phyloP scores from a whole-genome alignment of 2,113 vertebrate species.

The Mixornis gularis region DNA sequence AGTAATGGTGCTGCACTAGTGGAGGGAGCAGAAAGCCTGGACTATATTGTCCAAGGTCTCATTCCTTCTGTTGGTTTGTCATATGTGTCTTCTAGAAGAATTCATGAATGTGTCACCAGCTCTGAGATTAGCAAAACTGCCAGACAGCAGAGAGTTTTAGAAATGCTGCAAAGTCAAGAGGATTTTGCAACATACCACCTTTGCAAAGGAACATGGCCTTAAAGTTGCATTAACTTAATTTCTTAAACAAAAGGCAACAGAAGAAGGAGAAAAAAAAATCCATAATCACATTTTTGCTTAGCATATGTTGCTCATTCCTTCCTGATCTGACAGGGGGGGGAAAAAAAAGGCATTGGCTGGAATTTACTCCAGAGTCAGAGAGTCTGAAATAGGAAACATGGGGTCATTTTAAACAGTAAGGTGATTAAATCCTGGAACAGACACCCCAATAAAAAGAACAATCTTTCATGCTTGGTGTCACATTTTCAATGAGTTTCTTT shows the following conservation, averaged over 20 bases:
- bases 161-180: not conserved
- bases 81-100: not conserved
- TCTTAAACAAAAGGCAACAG: not conserved
- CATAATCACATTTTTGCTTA: not conserved
- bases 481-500: not conserved
- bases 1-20: not conserved
- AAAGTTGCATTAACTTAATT: not conserved
- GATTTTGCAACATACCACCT: not conserved
- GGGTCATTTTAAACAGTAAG: not conserved
- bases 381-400: not conserved
- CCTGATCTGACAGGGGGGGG: not conserved
- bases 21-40: not conserved
- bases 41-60: not conserved
- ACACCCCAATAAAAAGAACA: not conserved
- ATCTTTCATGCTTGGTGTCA: not conserved
- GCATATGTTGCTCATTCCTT: not conserved
- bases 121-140: not conserved
- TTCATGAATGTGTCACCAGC: not conserved
- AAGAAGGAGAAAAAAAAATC: not conserved
- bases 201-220: not conserved
- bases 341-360: not conserved
- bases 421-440: not conserved
- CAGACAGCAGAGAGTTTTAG: not conserved
- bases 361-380: not conserved
- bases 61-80: not conserved